Percentiles rank a stretch among this genome's conserved stretches.
These are phyloP conservation scores for Tortrix viridana DNA, from an alignment of 2,888 invertebrate species.

Conservation along the genomic window DNA sequence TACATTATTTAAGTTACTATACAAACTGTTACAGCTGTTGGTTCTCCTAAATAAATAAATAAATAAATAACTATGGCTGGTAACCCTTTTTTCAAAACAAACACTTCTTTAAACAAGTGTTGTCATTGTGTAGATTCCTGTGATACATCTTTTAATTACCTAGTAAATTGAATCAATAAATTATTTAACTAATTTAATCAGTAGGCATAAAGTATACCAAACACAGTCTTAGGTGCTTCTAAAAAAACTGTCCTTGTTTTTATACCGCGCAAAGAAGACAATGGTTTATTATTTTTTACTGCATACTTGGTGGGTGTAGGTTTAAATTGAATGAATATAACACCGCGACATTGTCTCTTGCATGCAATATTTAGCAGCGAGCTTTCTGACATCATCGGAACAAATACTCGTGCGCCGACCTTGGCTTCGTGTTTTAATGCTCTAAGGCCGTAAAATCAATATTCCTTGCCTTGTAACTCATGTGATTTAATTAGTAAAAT, in stretches of 20 bases:
- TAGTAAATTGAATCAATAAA: too few species aligned
- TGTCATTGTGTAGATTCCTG: too few species aligned
- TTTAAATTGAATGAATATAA: conserved; percentile 41
- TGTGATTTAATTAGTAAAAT: conserved; percentile 8
- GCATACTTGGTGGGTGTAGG: conserved; percentile 37
- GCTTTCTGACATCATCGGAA: conserved; percentile 47
- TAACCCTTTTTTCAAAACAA: too few species aligned
- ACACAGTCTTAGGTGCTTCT: conserved; percentile 1
- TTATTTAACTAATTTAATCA: background rate
- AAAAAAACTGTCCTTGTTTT: conserved; percentile 6
- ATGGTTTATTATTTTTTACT: conserved; percentile 29
- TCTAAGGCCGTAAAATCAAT: conserved; percentile 29
- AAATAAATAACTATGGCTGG: too few species aligned
- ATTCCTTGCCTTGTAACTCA: conserved; percentile 22
- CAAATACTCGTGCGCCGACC: conserved; percentile 25
- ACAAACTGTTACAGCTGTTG: too few species aligned
- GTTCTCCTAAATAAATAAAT: too few species aligned
- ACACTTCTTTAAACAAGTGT: too few species aligned
- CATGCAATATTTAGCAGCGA: conserved; percentile 42
- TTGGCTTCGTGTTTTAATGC: conserved; percentile 34
- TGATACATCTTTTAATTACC: too few species aligned
- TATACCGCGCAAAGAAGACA: conserved; percentile 10
- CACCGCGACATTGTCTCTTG: conserved; percentile 48
- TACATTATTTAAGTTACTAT: too few species aligned
- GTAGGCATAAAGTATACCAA: background rate